phyloP scores from a whole-genome alignment of 37 sponge, comb jelly and placozoan genomes.

The Oopsacas minuta region DNA sequence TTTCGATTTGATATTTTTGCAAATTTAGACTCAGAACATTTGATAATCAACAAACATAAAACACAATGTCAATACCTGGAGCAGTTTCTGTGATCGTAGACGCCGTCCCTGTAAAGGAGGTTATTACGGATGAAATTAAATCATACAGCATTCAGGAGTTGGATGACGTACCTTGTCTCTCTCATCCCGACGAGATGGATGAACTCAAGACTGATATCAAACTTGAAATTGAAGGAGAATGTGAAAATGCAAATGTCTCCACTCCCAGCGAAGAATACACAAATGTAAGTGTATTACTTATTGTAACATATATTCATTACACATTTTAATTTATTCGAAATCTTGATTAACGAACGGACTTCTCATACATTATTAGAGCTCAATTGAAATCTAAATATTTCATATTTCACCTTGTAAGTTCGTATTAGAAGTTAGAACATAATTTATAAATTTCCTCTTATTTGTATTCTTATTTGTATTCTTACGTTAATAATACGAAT shows the following conservation, averaged over 20 bases:
- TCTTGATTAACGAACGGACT: no score
- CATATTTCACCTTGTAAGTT: no score
- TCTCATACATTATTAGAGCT: no score
- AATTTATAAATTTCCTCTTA: no score
- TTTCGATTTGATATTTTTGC: background rate
- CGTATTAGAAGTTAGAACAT: no score
- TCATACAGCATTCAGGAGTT: background rate
- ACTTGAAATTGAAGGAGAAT: constrained; percentile 10
- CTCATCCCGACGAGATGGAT: constrained; percentile 6
- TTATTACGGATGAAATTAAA: background rate
- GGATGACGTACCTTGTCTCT: background rate
- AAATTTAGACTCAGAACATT: background rate
- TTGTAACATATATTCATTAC: no score
- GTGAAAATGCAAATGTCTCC: background rate
- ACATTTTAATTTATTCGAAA: no score
- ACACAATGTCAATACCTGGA: background rate
- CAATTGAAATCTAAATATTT: no score
- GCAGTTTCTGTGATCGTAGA: background rate
- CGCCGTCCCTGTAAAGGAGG: background rate
- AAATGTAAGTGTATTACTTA: background rate
- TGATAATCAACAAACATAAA: background rate
- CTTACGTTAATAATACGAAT: no score
- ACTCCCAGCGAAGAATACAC: background rate
- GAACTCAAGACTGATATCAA: background rate
- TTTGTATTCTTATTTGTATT: no score